These are phyloP conservation scores for Procavia capensis DNA, from an alignment of 2,113 vertebrate species.

Conservation along the genomic window DNA sequence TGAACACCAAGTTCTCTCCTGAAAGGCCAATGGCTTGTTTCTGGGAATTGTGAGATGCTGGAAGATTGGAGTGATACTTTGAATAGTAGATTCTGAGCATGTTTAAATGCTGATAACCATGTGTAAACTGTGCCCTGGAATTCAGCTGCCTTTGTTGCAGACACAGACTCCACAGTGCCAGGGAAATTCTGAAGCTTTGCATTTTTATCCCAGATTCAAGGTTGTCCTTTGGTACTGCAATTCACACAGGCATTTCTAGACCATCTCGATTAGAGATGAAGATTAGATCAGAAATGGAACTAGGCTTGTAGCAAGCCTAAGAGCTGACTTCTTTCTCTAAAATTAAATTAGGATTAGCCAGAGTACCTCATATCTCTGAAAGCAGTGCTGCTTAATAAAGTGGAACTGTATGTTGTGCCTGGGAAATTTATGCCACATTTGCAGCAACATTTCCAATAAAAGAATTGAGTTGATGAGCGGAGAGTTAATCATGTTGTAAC, in stretches of 20 bases:
- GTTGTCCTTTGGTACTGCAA: conserved; percentile 74
- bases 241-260: conserved; percentile 75
- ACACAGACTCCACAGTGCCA: conserved; percentile 31
- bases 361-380: conserved; percentile 53
- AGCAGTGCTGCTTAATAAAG: conserved; percentile 66
- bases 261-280: conserved; percentile 52
- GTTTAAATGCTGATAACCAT: conserved; percentile 56
- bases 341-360: conserved; percentile 74
- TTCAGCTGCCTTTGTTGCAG: conserved; percentile 62
- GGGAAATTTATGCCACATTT: conserved; percentile 64
- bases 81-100: conserved; percentile 71
- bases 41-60: conserved; percentile 65
- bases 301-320: conserved; percentile 66
- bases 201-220: conserved; percentile 74
- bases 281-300: conserved; percentile 52
- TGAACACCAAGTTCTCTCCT: not conserved
- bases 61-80: conserved; percentile 55
- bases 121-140: conserved; percentile 47
- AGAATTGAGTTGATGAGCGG: conserved; percentile 74
- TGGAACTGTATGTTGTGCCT: conserved; percentile 60
- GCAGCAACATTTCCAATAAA: conserved; percentile 53
- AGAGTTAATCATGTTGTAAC: conserved; percentile 81
- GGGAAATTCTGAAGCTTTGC: conserved; percentile 73
- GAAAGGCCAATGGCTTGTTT: conserved; percentile 48
- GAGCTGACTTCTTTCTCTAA: conserved; percentile 58